Conservation (phyloP, 1,140 invertebrate species). For the Drosophila asahinai region DNA sequence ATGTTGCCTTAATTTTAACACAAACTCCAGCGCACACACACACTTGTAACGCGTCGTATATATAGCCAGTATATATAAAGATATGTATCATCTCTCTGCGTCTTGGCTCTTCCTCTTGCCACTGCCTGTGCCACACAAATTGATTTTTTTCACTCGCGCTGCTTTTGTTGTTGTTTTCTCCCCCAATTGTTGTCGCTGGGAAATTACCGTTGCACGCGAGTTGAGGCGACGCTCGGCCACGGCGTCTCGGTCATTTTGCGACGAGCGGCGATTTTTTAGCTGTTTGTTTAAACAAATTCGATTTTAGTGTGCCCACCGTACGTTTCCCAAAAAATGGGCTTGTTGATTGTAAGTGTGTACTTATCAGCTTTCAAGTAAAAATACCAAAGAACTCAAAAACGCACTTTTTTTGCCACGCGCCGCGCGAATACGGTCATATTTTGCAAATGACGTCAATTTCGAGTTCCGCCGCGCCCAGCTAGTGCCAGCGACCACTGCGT, state of each 20-base stretch:
- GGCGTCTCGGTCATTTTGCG: constrained; percentile 3
- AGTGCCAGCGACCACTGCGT: no score
- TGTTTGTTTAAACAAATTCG: constrained; percentile 33
- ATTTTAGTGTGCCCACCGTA: neutral
- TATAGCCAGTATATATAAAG: constrained; percentile 21
- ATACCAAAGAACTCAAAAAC: no score
- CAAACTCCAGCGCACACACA: constrained; percentile 22
- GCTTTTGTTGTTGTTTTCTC: constrained; percentile 16
- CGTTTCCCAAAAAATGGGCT: no score
- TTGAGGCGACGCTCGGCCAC: neutral
- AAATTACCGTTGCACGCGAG: constrained; percentile 23
- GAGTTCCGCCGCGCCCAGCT: no score
- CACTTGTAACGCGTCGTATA: constrained; percentile 4
- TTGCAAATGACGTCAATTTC: no score
- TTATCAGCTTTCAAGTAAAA: no score
- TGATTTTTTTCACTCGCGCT: constrained; percentile 67
- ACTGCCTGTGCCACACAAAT: constrained; percentile 63
- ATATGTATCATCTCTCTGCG: constrained; percentile 40
- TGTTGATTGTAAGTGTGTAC: no score
- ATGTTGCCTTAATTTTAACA: constrained; percentile 7
- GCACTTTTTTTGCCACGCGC: no score
- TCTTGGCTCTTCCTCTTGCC: constrained; percentile 49
- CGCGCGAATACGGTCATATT: no score
- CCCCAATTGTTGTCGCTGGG: neutral
- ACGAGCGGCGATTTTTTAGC: constrained; percentile 6